Conservation (phyloP, 1,140 invertebrate genomes). For the Teleogryllus occipitalis region DNA sequence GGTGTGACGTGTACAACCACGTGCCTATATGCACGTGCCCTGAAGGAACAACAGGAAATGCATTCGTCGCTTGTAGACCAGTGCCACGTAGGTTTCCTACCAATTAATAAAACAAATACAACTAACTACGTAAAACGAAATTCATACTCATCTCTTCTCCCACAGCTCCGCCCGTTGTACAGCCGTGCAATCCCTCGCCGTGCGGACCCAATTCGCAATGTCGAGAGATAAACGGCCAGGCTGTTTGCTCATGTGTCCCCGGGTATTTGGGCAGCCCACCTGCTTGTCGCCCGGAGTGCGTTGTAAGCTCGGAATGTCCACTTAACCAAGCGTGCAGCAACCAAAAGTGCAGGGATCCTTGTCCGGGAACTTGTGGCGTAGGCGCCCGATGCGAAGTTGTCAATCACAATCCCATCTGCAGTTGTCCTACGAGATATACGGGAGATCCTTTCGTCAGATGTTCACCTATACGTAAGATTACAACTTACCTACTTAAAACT, state of each 20-base stretch:
- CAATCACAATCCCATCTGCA: conserved; percentile 55
- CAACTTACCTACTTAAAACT: background rate
- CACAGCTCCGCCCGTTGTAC: conserved; percentile 26
- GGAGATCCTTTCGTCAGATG: conserved; percentile 47
- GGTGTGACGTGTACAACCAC: conserved; percentile 65
- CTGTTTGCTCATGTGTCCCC: conserved; percentile 51
- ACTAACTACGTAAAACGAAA: background rate
- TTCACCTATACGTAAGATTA: conserved; percentile 19
- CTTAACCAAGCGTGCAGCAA: conserved; percentile 54
- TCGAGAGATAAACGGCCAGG: conserved; percentile 47
- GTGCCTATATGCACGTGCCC: conserved; percentile 64
- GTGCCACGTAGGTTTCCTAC: conserved; percentile 15
- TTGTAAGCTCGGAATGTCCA: conserved; percentile 53
- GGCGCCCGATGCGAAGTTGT: conserved; percentile 52
- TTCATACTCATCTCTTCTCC: background rate
- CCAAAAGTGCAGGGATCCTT: conserved; percentile 65
- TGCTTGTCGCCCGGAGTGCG: conserved; percentile 57
- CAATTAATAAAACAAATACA: background rate
- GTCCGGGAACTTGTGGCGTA: conserved; percentile 57
- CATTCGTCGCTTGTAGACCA: conserved; percentile 50
- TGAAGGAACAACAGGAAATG: conserved; percentile 61
- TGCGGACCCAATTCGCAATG: conserved; percentile 61
- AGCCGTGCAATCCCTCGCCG: conserved; percentile 50
- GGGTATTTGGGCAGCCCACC: conserved; percentile 53
- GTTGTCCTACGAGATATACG: conserved; percentile 47